Base-by-base conservation (phyloP, 2,888 invertebrate genomes). In the Drosophila engyochracea region DNA sequence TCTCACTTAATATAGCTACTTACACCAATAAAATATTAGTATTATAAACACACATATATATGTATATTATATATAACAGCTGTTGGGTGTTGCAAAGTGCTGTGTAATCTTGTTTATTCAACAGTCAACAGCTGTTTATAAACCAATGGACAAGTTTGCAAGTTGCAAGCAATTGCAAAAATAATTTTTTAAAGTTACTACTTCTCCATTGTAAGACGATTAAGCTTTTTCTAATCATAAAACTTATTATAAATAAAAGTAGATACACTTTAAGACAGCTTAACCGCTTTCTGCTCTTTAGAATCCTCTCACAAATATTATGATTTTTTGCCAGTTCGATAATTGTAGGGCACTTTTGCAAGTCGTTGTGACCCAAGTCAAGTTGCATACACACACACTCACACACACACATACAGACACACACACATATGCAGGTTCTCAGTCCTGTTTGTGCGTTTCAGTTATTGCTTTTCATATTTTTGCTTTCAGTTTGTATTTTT, bases 381-480 rank as follows among this genome's bases (percentile, higher is more conserved):
- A 12, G 6, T 52, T 66, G 47, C 70, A 62, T 7, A 19, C 39
- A 39, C 39, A 19, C 69, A 58, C 14, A 30, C 30, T n/a, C 60
- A 67, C 69, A 60, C n/a, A 30, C 39, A n/a, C 60, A 69, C 65
- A 25, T 2, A 25, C 25, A 25, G 2, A 2, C 25, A 62, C 4
- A 28, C 55, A n/a, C 60, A 69, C 25, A 28, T 0, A 28, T 51
- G 19, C 2, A 71, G 67, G 62, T 59, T 63, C 61, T 65, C 60
- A 70, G 67, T 55, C 44, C 61, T 61, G 65, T 49, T 67, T 52
- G 66, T 71, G 77, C 67, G 78, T 76, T 82, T 79, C 79, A 57
- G 70, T 81, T 85, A 85, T 85, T 91, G 91, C 87, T 86, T 85
- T 90, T 83, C 86, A 85, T 85, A 85, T 91, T 85, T 89, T 77